Evolutionary conservation across 1,140 invertebrate species (phyloP).

Genomic region (Epicauta chinensis): DNA sequence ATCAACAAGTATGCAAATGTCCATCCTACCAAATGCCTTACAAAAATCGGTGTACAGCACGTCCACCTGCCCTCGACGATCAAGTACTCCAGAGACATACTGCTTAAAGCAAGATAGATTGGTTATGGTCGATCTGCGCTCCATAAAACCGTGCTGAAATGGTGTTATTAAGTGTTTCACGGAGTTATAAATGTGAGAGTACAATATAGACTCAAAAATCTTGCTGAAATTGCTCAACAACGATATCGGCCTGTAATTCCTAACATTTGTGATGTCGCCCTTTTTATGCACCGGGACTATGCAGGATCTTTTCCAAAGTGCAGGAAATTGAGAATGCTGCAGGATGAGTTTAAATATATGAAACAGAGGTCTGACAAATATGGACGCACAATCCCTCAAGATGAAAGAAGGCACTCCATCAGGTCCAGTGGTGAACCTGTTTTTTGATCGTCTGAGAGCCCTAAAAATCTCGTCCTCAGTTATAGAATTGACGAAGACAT

Average conservation of each 20-base stretch:
- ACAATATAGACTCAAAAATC: not conserved
- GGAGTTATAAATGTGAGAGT: not conserved
- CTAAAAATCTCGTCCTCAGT: too few relatives aligned
- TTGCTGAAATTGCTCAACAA: not conserved
- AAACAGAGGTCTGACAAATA: too few relatives aligned
- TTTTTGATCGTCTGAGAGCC: too few relatives aligned
- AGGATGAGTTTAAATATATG: not conserved
- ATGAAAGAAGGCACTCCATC: too few relatives aligned
- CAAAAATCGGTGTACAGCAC: slow-evolving; percentile 12
- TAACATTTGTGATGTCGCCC: not conserved
- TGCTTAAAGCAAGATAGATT: slow-evolving; percentile 4
- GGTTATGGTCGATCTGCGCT: slow-evolving; percentile 1
- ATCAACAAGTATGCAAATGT: not conserved
- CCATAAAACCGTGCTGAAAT: slow-evolving; percentile 13
- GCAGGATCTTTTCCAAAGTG: not conserved
- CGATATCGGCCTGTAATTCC: slow-evolving; percentile 1
- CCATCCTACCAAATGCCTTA: slow-evolving; percentile 4
- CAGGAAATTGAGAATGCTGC: not conserved
- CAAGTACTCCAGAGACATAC: not conserved
- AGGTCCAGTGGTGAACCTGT: too few relatives aligned
- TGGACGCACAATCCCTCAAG: too few relatives aligned
- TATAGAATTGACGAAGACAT: too few relatives aligned
- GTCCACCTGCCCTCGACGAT: slow-evolving; percentile 1
- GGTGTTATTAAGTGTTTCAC: not conserved
- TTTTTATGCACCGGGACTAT: not conserved